Evolutionary conservation across 2,113 vertebrate genomes (phyloP).

Genomic region (Aptenodytes patagonicus): DNA sequence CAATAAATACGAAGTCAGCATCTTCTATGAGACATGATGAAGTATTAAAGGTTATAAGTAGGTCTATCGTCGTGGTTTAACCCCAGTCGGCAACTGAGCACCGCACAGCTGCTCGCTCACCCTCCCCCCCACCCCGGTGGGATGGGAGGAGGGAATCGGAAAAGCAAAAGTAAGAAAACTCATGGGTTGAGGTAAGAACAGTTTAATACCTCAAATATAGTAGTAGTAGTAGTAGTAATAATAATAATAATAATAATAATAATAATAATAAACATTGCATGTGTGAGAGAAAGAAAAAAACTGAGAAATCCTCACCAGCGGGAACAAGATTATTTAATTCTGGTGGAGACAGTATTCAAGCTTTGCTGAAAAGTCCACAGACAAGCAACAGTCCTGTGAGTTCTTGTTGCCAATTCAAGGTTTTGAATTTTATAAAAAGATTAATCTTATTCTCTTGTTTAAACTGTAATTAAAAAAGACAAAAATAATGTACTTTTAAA

Average conservation of each 20-base stretch:
- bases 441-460: neutral
- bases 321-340: neutral
- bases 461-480: neutral
- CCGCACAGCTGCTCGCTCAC: too few species aligned
- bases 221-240: too few species aligned
- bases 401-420: neutral
- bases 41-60: neutral
- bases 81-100: too few species aligned
- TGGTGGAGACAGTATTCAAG: neutral
- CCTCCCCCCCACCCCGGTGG: too few species aligned
- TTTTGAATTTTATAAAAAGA: neutral
- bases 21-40: neutral
- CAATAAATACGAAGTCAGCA: neutral
- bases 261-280: neutral
- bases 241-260: too few species aligned
- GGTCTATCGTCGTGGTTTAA: neutral
- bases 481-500: neutral
- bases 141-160: too few species aligned
- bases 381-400: neutral
- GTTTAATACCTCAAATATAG: too few species aligned
- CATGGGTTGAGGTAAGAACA: too few species aligned
- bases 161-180: too few species aligned
- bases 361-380: neutral
- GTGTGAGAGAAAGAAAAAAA: neutral
- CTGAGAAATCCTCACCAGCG: neutral